Conservation (phyloP, 2,888 invertebrate genomes). For the Zaprionus bogoriensis region DNA sequence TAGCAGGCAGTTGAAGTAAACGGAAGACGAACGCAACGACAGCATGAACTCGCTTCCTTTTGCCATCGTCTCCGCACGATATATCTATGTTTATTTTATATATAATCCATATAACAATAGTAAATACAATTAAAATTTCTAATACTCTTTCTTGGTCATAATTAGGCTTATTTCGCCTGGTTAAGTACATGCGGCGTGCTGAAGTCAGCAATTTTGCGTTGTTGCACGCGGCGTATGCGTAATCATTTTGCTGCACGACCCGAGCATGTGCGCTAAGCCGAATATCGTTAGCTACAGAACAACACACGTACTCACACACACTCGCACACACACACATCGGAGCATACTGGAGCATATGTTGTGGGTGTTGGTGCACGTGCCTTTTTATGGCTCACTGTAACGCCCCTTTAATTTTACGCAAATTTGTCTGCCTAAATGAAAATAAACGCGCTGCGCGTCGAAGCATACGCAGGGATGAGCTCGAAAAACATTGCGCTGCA, state of each 20-base stretch:
- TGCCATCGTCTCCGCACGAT: too few relatives aligned
- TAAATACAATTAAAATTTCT: background rate
- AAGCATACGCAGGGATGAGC: constrained; percentile 1
- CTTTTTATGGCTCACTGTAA: constrained; percentile 49
- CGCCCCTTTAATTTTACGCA: constrained; percentile 52
- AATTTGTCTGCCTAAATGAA: constrained; percentile 66
- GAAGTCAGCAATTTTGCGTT: constrained; percentile 53
- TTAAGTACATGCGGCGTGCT: constrained; percentile 16
- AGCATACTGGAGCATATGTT: constrained; percentile 13
- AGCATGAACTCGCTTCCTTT: too few relatives aligned
- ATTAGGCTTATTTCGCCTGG: background rate
- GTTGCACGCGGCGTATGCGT: constrained; percentile 59
- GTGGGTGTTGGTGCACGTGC: constrained; percentile 7
- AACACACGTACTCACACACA: background rate
- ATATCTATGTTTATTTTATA: too few relatives aligned
- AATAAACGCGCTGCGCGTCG: constrained; percentile 54
- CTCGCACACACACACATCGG: background rate
- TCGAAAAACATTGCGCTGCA: constrained; percentile 23
- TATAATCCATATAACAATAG: too few relatives aligned
- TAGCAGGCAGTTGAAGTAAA: too few relatives aligned
- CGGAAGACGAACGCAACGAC: too few relatives aligned
- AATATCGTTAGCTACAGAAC: too few relatives aligned
- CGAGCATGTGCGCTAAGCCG: constrained; percentile 29
- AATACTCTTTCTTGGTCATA: background rate
- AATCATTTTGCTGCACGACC: constrained; percentile 66